A percentile compares a stretch with the other conserved stretches of the same genome.
phyloP scores from a whole-genome alignment of 2,797 vertebrate genomes.

The Lepus oiostolus region DNA sequence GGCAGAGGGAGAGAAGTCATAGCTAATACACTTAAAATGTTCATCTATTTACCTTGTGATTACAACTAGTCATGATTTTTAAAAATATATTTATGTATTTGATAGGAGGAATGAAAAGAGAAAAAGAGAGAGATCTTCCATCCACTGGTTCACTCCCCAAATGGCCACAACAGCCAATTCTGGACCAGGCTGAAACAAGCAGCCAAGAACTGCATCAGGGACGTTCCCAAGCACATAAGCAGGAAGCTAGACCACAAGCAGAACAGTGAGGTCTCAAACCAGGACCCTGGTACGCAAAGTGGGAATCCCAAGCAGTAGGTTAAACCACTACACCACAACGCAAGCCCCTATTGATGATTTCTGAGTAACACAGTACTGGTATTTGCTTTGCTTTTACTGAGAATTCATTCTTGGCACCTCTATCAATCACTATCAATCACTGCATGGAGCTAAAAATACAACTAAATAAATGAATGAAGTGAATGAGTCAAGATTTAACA shows the following conservation, averaged over 20 bases:
- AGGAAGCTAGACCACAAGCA: too few species aligned
- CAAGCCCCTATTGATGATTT: neutral
- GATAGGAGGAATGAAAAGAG: too few species aligned
- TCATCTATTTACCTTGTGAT: slow-evolving; percentile 39
- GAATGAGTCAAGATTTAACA: slow-evolving; percentile 57
- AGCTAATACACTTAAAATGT: slow-evolving; percentile 44
- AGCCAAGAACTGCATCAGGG: too few species aligned
- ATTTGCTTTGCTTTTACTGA: slow-evolving; percentile 12
- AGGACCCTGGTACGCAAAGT: too few species aligned
- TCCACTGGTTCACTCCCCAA: too few species aligned
- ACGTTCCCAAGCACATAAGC: too few species aligned
- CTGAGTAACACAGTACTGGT: neutral
- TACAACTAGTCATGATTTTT: slow-evolving; percentile 24
- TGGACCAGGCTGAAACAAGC: too few species aligned
- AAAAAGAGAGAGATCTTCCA: too few species aligned
- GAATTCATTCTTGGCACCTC: slow-evolving; percentile 31
- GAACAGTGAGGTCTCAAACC: too few species aligned
- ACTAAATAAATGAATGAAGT: slow-evolving; percentile 42
- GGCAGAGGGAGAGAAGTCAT: neutral
- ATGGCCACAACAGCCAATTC: too few species aligned
- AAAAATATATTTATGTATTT: neutral
- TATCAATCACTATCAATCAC: neutral
- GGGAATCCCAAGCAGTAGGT: too few species aligned
- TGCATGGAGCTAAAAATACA: slow-evolving; percentile 38
- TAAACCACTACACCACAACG: too few species aligned